Evolutionary conservation across 2,113 vertebrate genomes (phyloP).

Genomic region (Actenoides lindsayi): DNA sequence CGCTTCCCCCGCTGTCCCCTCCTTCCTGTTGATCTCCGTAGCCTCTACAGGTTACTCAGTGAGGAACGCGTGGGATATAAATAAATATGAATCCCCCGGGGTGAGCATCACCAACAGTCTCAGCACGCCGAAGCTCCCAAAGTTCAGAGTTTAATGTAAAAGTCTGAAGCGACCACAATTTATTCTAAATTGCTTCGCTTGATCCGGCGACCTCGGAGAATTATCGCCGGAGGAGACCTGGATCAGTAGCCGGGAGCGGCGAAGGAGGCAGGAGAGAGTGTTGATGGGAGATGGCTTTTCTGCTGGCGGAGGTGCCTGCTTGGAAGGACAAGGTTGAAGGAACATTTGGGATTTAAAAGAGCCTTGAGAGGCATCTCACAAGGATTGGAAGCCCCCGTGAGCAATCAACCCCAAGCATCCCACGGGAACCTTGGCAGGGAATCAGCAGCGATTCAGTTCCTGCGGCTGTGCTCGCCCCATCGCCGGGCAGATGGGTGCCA

Average conservation of each 20-base stretch:
- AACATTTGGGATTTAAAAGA: neutral
- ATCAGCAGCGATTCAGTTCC: neutral
- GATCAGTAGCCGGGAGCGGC: neutral
- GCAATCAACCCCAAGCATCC: neutral
- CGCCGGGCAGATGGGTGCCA: neutral
- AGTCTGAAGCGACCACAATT: conserved; percentile 27
- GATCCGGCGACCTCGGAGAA: neutral
- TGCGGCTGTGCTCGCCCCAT: rapidly evolving
- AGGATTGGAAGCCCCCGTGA: neutral
- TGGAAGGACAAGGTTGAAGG: neutral
- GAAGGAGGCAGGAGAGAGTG: neutral
- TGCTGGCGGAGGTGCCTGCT: neutral
- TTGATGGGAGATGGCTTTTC: neutral
- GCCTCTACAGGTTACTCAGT: neutral
- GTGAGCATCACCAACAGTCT: neutral
- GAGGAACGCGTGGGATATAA: neutral
- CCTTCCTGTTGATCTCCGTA: neutral
- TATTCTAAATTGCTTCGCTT: conserved; percentile 66
- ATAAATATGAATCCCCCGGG: conserved; percentile 10
- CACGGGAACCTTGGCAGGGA: rapidly evolving
- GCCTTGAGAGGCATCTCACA: neutral
- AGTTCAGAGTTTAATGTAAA: conserved; percentile 64
- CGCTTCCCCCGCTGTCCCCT: neutral
- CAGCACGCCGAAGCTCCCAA: neutral
- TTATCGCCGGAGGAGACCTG: conserved; percentile 6